phyloP scores from a whole-genome alignment of 2,113 vertebrate genomes.

The Zosterops japonicus region DNA sequence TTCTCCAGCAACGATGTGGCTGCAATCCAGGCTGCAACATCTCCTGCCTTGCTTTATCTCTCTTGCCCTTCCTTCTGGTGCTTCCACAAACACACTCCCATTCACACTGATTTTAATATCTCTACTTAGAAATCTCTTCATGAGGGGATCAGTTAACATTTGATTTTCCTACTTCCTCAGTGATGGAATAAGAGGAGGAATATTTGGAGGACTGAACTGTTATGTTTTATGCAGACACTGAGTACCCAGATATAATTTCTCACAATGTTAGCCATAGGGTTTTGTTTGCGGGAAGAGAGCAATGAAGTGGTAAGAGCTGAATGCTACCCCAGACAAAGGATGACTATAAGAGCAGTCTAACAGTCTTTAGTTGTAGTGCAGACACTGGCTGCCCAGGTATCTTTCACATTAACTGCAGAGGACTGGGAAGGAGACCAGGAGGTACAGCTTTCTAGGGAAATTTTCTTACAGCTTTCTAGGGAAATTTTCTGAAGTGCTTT shows the following conservation, averaged over 20 bases:
- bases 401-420: background rate
- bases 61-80: background rate
- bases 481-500: background rate
- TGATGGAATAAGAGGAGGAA: background rate
- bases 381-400: background rate
- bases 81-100: background rate
- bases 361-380: background rate
- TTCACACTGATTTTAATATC: background rate
- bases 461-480: background rate
- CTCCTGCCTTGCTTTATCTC: background rate
- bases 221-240: background rate
- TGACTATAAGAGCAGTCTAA: background rate
- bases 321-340: background rate
- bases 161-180: background rate
- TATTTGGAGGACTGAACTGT: background rate
- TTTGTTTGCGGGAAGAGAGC: background rate
- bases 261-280: background rate
- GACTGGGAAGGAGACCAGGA: background rate
- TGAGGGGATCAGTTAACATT: background rate
- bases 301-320: background rate
- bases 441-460: background rate
- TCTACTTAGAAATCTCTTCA: background rate
- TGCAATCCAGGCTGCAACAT: background rate
- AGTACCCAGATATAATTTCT: background rate
- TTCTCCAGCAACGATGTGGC: background rate